phyloP scores from a whole-genome alignment of 2,888 invertebrate species.

The Mythimna vitellina region DNA sequence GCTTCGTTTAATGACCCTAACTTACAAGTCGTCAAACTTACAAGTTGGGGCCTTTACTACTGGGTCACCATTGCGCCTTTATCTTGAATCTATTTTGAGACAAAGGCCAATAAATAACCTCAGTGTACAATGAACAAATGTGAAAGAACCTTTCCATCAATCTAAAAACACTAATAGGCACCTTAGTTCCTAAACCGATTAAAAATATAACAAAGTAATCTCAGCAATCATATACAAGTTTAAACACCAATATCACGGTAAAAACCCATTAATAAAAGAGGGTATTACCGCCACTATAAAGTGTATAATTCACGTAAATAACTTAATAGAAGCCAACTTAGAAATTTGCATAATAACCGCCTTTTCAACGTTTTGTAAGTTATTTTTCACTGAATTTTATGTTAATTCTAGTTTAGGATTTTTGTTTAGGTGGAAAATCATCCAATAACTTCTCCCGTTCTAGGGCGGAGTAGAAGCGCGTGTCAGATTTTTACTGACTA shows the following conservation, averaged over 20 bases:
- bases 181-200: constrained; percentile 13
- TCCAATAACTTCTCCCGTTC: too few species aligned
- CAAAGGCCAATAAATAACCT: neutral
- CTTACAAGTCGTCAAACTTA: too few species aligned
- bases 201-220: constrained; percentile 44
- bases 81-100: neutral
- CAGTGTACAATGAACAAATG: neutral
- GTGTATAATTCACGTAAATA: constrained; percentile 78
- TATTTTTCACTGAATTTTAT: constrained; percentile 66
- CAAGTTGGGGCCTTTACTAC: too few species aligned
- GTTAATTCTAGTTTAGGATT: constrained; percentile 31
- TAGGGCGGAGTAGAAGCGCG: too few species aligned
- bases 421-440: too few species aligned
- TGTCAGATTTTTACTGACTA: too few species aligned
- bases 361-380: constrained; percentile 66
- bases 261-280: constrained; percentile 70
- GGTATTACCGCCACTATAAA: constrained; percentile 72
- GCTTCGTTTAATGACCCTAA: too few species aligned
- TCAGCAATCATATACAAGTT: constrained; percentile 50
- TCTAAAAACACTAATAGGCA: constrained; percentile 24
- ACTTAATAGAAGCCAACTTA: constrained; percentile 74
- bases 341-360: constrained; percentile 78
- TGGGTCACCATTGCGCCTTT: too few species aligned
- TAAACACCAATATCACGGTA: constrained; percentile 66
- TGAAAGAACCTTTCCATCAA: constrained; percentile 7